A percentile compares a stretch with the other conserved stretches of the same genome.
Conservation (phyloP, 2,888 invertebrate genomes). For the Leptinotarsa rubiginosa region DNA sequence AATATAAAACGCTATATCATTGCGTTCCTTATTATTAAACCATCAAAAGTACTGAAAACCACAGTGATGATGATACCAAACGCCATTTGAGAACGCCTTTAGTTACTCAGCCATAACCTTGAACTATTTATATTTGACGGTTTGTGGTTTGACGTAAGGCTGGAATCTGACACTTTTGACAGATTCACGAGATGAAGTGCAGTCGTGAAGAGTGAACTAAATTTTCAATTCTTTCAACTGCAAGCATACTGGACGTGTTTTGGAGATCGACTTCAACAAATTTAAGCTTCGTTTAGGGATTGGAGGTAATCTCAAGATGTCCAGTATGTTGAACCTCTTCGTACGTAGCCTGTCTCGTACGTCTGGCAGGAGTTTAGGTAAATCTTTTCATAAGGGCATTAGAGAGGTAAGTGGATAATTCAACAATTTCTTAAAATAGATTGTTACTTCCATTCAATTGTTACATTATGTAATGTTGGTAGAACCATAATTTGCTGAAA, state of each 20-base stretch:
- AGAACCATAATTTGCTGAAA: background rate
- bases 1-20: no score
- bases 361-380: constrained; percentile 58
- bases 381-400: constrained; percentile 57
- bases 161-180: background rate
- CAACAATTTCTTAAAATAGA: constrained; percentile 18
- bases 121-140: no score
- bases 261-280: background rate
- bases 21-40: no score
- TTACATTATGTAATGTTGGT: constrained; percentile 11
- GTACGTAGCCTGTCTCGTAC: constrained; percentile 66
- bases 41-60: no score
- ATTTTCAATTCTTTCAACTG: constrained; percentile 2
- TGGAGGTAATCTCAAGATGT: constrained; percentile 45
- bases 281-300: background rate
- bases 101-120: no score
- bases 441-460: constrained; percentile 15
- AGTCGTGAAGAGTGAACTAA: background rate
- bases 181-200: constrained; percentile 8
- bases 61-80: no score
- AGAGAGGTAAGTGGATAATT: constrained; percentile 57
- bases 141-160: background rate
- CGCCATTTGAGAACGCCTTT: no score
- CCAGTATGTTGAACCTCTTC: constrained; percentile 66
- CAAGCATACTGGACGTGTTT: constrained; percentile 14